Conservation (phyloP, 2,888 invertebrate genomes). For the Odontomyia ornata region DNA sequence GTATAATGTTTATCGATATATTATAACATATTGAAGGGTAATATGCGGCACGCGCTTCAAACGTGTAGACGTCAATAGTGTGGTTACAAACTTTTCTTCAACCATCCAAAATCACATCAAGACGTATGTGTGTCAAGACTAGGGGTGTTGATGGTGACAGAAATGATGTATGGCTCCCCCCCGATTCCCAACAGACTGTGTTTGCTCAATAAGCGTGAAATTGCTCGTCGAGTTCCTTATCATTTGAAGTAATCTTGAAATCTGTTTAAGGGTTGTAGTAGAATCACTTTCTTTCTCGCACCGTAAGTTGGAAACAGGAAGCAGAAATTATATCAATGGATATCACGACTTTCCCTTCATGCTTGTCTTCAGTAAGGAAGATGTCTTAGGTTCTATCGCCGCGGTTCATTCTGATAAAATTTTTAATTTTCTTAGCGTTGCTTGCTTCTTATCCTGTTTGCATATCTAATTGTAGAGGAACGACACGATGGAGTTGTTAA, state of each 20-base stretch:
- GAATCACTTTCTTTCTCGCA: background rate
- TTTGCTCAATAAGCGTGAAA: constrained; percentile 60
- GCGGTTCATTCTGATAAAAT: background rate
- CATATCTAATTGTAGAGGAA: constrained; percentile 29
- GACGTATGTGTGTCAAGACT: background rate
- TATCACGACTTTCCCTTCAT: background rate
- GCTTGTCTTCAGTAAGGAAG: background rate
- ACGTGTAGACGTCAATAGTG: too few species aligned
- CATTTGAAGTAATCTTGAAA: constrained; percentile 16
- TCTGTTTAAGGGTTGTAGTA: background rate
- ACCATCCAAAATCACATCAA: too few species aligned
- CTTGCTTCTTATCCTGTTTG: constrained; percentile 15
- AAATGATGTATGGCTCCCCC: background rate
- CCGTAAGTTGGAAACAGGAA: background rate
- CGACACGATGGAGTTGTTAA: background rate
- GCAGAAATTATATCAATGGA: background rate
- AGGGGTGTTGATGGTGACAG: background rate
- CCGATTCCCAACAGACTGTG: constrained; percentile 46
- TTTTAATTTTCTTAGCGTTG: constrained; percentile 25
- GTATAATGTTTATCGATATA: too few species aligned
- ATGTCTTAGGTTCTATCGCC: background rate
- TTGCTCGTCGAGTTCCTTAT: constrained; percentile 52
- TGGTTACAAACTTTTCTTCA: too few species aligned
- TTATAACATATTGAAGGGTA: too few species aligned
- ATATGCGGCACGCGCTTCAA: too few species aligned